These are phyloP conservation scores for Phrynocephalus versicolor DNA, from an alignment of 2,113 vertebrate species.

Conservation along the genomic window DNA sequence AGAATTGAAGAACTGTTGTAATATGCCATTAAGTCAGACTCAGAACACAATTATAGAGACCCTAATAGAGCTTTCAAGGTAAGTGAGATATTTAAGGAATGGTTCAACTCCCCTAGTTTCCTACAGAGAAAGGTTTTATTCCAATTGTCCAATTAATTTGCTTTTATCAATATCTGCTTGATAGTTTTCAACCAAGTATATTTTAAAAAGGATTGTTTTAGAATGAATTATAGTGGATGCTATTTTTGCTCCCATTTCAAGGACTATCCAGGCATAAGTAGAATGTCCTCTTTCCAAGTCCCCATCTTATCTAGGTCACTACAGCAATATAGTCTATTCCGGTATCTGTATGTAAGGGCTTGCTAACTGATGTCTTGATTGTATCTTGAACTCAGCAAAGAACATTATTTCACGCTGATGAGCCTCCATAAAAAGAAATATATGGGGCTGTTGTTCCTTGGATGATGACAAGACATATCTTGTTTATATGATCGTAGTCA, in stretches of 20 bases:
- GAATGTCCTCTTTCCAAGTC: not conserved
- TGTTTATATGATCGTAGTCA: conserved; percentile 27
- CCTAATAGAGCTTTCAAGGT: too few species aligned
- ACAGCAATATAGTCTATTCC: not conserved
- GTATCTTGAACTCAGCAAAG: conserved; percentile 26
- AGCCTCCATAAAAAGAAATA: conserved; percentile 38
- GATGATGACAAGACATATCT: conserved; percentile 29
- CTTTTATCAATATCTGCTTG: not conserved
- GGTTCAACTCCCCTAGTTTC: too few species aligned
- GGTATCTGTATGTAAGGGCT: conserved; percentile 12
- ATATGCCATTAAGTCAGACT: too few species aligned
- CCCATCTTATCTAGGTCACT: conserved; percentile 15
- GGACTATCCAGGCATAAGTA: not conserved
- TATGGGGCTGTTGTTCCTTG: conserved; percentile 11
- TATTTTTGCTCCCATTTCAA: not conserved
- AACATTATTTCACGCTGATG: conserved; percentile 31
- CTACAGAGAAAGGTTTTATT: not conserved
- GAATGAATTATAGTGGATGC: not conserved
- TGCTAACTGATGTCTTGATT: conserved; percentile 19
- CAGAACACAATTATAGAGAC: too few species aligned
- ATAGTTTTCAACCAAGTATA: not conserved
- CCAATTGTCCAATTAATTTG: not conserved
- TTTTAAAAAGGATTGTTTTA: not conserved
- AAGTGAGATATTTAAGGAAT: too few species aligned
- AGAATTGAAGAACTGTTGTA: too few species aligned